Evolutionary conservation across 2,113 vertebrate genomes (phyloP), one percentile per base, ranked within the genome.

Genomic region (Phaetusa simplex): DNA sequence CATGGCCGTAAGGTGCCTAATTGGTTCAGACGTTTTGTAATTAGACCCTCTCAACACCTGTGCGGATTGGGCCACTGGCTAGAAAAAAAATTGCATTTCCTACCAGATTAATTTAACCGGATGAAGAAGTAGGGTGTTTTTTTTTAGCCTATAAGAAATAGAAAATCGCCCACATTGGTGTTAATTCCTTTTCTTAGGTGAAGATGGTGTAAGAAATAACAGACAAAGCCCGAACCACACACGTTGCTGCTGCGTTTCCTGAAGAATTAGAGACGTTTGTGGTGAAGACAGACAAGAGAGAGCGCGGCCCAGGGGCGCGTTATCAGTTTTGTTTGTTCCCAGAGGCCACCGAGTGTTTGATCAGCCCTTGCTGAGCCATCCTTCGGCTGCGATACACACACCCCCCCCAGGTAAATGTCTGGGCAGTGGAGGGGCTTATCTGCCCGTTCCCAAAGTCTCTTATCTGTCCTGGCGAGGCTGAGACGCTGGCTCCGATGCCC

Each of bases 261-360:
- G 56, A 49, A 36, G 53, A n/a, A 70, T 23, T 1, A 70, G 82
- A n/a, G 73, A 73, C 14, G 26, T 5, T 30, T 24, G 22, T 34
- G 40, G 18, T 9, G 40, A 38, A 82, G 61, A 70, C 29, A 36
- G 71, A 29, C 47, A 23, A 19, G 2, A 30, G 38, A 12, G 9
- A 5, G 1, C 65, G 21, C n/a, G 23, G 62, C 53, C 43, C 4
- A 12, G 55, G 45, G 82, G 13, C 8, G 1, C 0, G 0, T 13
- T 23, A 50, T 2, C 38, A 2, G 6, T 59, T n/a, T 7, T 36
- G 12, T 4, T 56, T 53, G 56, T 64, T 67, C 62, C 62, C 71
- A 22, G 42, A 58, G 64, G 72, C 55, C 82, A 32, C n/a, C 0
- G 5, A 14, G 12, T 11, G 36, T 69, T 79, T n/a, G 83, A 32